These are phyloP conservation scores for Sphecodes monilicornis DNA, from an alignment of 2,888 invertebrate genomes.

Conservation along the genomic window DNA sequence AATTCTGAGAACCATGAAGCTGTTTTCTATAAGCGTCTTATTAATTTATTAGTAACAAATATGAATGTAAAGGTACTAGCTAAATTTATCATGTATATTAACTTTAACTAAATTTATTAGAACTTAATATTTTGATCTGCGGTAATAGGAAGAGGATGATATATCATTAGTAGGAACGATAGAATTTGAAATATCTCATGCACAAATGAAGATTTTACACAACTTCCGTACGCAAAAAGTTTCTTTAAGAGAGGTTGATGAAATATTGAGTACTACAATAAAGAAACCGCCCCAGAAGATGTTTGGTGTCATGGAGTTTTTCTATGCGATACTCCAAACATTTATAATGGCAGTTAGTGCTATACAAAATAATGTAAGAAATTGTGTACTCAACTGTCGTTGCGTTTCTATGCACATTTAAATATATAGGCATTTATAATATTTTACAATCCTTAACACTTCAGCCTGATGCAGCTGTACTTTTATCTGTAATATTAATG, in stretches of 20 bases:
- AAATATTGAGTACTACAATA: conserved; percentile 72
- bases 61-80: conserved; percentile 68
- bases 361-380: conserved; percentile 50
- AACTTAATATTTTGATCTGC: background rate
- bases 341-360: background rate
- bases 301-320: conserved; percentile 22
- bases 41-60: conserved; percentile 74
- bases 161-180: conserved; percentile 66
- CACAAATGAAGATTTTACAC: conserved; percentile 72
- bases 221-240: conserved; percentile 69
- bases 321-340: background rate
- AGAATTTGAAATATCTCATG: conserved; percentile 66
- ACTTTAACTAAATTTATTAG: background rate
- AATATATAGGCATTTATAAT: background rate
- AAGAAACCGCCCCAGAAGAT: conserved; percentile 49
- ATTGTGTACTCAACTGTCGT: background rate
- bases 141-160: conserved; percentile 53
- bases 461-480: conserved; percentile 39
- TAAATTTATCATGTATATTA: background rate
- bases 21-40: conserved; percentile 73
- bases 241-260: conserved; percentile 75
- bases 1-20: conserved; percentile 36
- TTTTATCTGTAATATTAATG: conserved; percentile 43
- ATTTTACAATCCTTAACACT: conserved; percentile 31
- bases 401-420: background rate